These are phyloP conservation scores for Gnathonemus longibarbis DNA, from an alignment of 2,113 vertebrate genomes.

Conservation along the genomic window DNA sequence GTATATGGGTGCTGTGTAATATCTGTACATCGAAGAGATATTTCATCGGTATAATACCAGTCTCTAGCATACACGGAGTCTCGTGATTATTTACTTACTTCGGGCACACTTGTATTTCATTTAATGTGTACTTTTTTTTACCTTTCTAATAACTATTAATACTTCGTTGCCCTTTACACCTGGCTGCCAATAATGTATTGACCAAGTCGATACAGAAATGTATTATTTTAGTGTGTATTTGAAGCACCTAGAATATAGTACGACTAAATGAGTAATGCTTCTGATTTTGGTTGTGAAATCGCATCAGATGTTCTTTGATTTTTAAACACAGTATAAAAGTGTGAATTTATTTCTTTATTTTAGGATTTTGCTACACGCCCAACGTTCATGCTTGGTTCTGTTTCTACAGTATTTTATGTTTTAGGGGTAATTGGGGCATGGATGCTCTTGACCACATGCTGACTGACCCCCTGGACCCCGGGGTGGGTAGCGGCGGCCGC, in stretches of 20 bases:
- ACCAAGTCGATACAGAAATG: background rate
- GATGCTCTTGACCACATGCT: slow-evolving; percentile 86
- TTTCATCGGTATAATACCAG: background rate
- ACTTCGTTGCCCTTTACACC: background rate
- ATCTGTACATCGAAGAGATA: background rate
- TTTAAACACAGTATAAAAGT: background rate
- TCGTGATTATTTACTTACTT: background rate
- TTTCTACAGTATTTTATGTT: background rate
- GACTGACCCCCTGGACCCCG: slow-evolving; percentile 78
- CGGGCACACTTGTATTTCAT: background rate
- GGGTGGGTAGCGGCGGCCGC: slow-evolving; percentile 60
- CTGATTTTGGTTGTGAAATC: background rate
- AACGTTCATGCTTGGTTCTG: background rate
- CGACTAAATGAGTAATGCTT: background rate
- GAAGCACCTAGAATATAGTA: background rate
- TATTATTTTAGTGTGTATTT: background rate
- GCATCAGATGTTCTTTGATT: background rate
- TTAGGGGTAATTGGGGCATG: slow-evolving; percentile 55
- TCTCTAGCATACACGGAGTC: background rate
- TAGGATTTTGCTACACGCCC: background rate
- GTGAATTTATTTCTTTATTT: background rate
- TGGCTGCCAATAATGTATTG: background rate
- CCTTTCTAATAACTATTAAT: background rate
- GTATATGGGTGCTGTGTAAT: background rate
- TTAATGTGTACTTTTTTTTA: background rate